Base-by-base conservation (phyloP, 92 coral and sea anemone species). In the Porites evermanni region DNA sequence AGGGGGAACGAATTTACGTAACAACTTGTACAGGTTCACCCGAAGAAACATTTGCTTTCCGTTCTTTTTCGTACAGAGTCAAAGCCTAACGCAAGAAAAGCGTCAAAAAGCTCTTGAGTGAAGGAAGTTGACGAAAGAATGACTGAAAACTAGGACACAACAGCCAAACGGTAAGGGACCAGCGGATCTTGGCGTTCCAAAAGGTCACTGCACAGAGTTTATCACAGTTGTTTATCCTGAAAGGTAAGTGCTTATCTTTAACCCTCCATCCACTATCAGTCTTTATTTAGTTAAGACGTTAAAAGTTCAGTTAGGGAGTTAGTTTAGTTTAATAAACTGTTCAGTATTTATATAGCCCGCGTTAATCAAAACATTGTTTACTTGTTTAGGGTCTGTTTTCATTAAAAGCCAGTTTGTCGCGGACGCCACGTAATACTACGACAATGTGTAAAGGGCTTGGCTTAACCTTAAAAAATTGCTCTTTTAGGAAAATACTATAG, bases 161-260 rank as follows among this genome's bases (percentile, higher is more conserved):
- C 53, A 54, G 26, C 53, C 53, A 54, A 53, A 32, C 75, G 75
- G 75, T 76, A 67, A 67, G 85, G 66, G 75, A 76, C 56, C 66
- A 67, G 66, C 53, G 53, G 75, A 68, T 56, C 29, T 53, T 54
- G 64, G 53, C 29, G 67, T 23, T 7, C 8, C 13, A 12, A 80
- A 11, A 70, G 32, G 14, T 7, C 66, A 16, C 44, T 6, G 52
- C 53, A 13, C 67, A 56, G 14, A 68, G 52, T 67, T 80, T 51
- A 8, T 24, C 13, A 53, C 53, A 52, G 26, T 24, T 4, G 52
- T 26, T 53, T 52, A 53, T 53, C 23, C 69, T 67, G 65, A 23
- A 13, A 80, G 85, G 85, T 80, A 68, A 69, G 85, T 68, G 44
- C 24, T 0, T 18, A 63, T 67, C 68, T 64, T 64, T 67, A 47